Evolutionary conservation across 2,797 vertebrate genomes (phyloP).

Genomic region (Notolabrus celidotus): DNA sequence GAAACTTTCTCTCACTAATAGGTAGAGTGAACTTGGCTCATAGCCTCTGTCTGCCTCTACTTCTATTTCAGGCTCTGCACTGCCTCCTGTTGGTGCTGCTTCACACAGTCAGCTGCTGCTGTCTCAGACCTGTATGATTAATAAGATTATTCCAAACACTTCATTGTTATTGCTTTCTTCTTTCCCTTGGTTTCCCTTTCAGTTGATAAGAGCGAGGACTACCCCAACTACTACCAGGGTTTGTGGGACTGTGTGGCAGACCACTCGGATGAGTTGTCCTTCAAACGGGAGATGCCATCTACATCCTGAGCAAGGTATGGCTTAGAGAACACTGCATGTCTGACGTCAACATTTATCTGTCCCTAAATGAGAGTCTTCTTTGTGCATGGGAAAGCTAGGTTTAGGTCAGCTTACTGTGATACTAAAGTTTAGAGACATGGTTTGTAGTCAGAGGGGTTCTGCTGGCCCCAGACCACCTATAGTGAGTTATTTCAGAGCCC

Average conservation of each 20-base stretch:
- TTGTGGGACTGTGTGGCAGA: constrained; percentile 94
- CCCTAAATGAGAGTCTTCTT: constrained; percentile 9
- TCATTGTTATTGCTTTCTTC: constrained; percentile 21
- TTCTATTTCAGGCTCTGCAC: constrained; percentile 55
- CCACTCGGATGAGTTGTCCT: constrained; percentile 93
- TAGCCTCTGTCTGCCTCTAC: background rate
- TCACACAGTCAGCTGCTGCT: constrained; percentile 2
- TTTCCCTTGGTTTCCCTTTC: constrained; percentile 16
- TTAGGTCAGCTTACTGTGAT: constrained; percentile 24
- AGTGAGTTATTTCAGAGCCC: constrained; percentile 61
- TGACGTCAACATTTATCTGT: constrained; percentile 15
- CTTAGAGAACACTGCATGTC: constrained; percentile 5
- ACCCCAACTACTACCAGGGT: constrained; percentile 94
- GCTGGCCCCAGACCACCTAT: constrained; percentile 69
- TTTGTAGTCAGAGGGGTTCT: constrained; percentile 35
- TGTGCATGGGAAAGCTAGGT: background rate
- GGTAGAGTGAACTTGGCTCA: constrained; percentile 18
- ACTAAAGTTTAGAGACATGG: constrained; percentile 31
- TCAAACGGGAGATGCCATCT: constrained; percentile 97
- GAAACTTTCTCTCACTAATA: background rate
- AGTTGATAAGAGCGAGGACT: constrained; percentile 87
- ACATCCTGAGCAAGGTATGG: constrained; percentile 97
- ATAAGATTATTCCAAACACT: background rate
- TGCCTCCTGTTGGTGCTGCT: constrained; percentile 74
- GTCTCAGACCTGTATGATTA: constrained; percentile 3